Conservation (phyloP, 1,140 invertebrate genomes). For the Drosophila arizonae region DNA sequence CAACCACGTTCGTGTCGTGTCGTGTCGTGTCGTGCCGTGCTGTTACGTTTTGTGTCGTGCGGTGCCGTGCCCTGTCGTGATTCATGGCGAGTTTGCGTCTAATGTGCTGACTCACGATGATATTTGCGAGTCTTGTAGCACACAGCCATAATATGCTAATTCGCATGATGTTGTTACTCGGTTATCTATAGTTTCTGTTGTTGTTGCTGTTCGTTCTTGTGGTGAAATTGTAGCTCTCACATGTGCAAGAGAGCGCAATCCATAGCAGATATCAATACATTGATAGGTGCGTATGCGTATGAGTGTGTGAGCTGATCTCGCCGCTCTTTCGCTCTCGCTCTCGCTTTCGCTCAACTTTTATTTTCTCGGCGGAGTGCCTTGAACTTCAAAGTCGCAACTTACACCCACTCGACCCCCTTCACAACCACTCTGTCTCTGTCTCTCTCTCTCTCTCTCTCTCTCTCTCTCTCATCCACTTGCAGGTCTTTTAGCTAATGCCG, state of each 20-base stretch:
- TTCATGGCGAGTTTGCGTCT: constrained; percentile 17
- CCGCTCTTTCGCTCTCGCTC: neutral
- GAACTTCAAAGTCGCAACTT: constrained; percentile 26
- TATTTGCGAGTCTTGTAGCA: constrained; percentile 13
- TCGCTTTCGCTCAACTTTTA: neutral
- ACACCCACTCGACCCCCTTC: neutral
- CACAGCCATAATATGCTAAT: constrained; percentile 41
- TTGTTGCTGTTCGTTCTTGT: constrained; percentile 18
- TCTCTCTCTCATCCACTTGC: neutral
- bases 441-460: neutral
- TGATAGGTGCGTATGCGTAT: neutral
- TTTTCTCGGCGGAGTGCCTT: constrained; percentile 27
- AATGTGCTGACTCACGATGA: constrained; percentile 40
- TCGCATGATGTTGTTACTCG: constrained; percentile 17
- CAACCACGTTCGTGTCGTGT: constrained; percentile 3
- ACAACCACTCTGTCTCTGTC: too few species aligned
- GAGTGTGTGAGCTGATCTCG: constrained; percentile 1
- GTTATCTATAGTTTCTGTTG: constrained; percentile 30
- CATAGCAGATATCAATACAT: constrained; percentile 2
- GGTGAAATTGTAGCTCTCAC: constrained; percentile 36
- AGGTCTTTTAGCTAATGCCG: neutral
- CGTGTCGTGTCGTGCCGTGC: constrained; percentile 6
- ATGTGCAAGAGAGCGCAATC: constrained; percentile 1
- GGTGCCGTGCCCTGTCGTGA: constrained; percentile 28
- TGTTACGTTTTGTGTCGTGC: constrained; percentile 14